phyloP scores from a whole-genome alignment of 2,888 invertebrate species.

The Eupithecia pulchellata region DNA sequence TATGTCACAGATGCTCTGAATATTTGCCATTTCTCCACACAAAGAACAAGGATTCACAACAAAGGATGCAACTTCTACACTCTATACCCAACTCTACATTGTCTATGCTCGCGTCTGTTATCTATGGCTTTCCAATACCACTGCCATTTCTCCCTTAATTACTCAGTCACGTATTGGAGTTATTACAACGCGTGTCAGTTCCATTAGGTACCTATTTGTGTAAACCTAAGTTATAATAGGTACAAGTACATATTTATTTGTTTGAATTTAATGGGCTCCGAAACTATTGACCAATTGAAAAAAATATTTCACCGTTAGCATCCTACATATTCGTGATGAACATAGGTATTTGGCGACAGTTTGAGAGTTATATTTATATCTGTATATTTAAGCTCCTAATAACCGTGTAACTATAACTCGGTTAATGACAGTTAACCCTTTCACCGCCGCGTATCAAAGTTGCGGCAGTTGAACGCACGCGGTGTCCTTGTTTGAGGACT shows the following conservation, averaged over 20 bases:
- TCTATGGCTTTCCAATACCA: constrained; percentile 22
- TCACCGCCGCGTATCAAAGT: constrained; percentile 55
- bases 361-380: not conserved
- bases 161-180: constrained; percentile 28
- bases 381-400: not conserved
- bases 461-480: constrained; percentile 59
- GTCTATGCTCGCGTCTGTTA: constrained; percentile 20
- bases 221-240: constrained; percentile 5
- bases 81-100: constrained; percentile 22
- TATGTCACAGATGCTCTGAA: constrained; percentile 23
- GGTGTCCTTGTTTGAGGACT: constrained; percentile 49
- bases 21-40: constrained; percentile 31
- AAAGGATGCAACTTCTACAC: constrained; percentile 21
- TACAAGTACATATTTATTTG: no score
- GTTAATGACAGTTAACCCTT: constrained; percentile 64
- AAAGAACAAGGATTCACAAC: constrained; percentile 26
- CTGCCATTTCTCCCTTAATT: constrained; percentile 33
- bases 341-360: no score
- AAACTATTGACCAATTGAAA: no score
- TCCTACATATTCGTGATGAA: no score
- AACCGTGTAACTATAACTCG: constrained; percentile 26
- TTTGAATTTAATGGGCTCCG: no score
- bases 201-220: constrained; percentile 9
- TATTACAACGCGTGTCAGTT: constrained; percentile 24
- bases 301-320: no score